These are phyloP conservation scores for Ploceus nigricollis DNA, from an alignment of 2,113 vertebrate species.

Conservation along the genomic window DNA sequence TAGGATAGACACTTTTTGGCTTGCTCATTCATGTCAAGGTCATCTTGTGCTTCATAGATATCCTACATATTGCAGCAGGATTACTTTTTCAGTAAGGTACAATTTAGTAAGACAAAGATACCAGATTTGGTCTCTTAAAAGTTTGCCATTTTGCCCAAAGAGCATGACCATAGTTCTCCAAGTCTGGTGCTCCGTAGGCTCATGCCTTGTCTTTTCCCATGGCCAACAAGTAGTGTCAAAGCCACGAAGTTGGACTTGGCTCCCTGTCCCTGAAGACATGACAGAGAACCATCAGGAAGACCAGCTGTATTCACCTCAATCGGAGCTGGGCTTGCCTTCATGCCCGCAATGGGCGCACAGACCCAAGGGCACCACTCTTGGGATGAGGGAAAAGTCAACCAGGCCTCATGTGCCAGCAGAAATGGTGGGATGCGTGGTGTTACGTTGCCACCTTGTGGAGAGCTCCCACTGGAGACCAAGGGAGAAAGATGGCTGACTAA, in stretches of 20 bases:
- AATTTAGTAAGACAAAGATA: background rate
- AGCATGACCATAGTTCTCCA: background rate
- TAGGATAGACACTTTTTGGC: background rate
- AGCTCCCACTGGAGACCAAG: slow-evolving; percentile 12
- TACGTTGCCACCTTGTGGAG: slow-evolving; percentile 72
- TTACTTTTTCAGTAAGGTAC: background rate
- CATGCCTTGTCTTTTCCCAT: background rate
- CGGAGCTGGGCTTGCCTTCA: background rate
- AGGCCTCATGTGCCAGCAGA: background rate
- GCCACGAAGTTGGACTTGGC: background rate
- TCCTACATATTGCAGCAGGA: background rate
- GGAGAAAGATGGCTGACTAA: slow-evolving; percentile 34
- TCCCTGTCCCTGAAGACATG: background rate
- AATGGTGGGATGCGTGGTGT: slow-evolving; percentile 31
- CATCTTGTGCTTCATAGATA: background rate
- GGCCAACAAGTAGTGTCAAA: background rate
- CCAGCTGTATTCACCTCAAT: background rate
- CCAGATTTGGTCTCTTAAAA: background rate
- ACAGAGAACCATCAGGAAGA: background rate
- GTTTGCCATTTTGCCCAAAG: background rate
- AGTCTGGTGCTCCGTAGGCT: background rate
- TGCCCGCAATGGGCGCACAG: background rate
- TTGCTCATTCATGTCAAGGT: background rate
- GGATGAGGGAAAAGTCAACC: background rate
- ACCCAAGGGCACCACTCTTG: background rate